Evolutionary conservation across 2,888 invertebrate genomes (phyloP).

Genomic region (Pyrochroa serraticornis): DNA sequence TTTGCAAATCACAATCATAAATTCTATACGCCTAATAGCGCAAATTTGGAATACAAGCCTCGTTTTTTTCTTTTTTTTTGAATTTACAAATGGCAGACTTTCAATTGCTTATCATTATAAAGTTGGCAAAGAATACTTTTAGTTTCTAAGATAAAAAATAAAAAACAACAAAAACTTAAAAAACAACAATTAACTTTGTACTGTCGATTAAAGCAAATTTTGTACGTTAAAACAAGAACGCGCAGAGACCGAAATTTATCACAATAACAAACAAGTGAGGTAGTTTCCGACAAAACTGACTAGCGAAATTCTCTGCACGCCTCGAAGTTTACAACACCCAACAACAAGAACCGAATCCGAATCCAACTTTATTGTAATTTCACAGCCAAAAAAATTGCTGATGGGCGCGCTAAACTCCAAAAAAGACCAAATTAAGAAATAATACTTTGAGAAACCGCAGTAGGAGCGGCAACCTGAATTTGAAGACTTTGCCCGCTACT

Average conservation of each 20-base stretch:
- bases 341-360: slow-evolving; percentile 15
- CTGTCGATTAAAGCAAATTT: slow-evolving; percentile 34
- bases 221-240: slow-evolving; percentile 26
- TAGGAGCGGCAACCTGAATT: slow-evolving; percentile 57
- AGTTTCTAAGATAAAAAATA: slow-evolving; percentile 13
- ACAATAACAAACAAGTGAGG: slow-evolving; percentile 39
- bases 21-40: slow-evolving; percentile 26
- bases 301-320: slow-evolving; percentile 33
- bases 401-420: slow-evolving; percentile 9
- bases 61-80: slow-evolving; percentile 20
- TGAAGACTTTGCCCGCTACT: slow-evolving; percentile 41
- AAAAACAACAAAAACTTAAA: slow-evolving; percentile 21
- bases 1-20: slow-evolving; percentile 30
- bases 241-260: slow-evolving; percentile 34
- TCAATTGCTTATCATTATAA: slow-evolving; percentile 35
- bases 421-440: slow-evolving; percentile 39
- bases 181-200: slow-evolving; percentile 30
- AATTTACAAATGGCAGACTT: slow-evolving; percentile 33
- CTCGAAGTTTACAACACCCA: slow-evolving; percentile 30
- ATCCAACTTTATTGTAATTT: slow-evolving; percentile 29
- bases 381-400: slow-evolving; percentile 38
- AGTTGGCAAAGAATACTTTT: slow-evolving; percentile 19
- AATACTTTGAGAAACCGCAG: slow-evolving; percentile 42
- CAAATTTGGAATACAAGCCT: slow-evolving; percentile 26
- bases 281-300: slow-evolving; percentile 37